Evolutionary conservation across 2,797 vertebrate species (phyloP), one percentile per base, ranked within the genome.

Genomic region (Ctenochaetus hawaiiensis): DNA sequence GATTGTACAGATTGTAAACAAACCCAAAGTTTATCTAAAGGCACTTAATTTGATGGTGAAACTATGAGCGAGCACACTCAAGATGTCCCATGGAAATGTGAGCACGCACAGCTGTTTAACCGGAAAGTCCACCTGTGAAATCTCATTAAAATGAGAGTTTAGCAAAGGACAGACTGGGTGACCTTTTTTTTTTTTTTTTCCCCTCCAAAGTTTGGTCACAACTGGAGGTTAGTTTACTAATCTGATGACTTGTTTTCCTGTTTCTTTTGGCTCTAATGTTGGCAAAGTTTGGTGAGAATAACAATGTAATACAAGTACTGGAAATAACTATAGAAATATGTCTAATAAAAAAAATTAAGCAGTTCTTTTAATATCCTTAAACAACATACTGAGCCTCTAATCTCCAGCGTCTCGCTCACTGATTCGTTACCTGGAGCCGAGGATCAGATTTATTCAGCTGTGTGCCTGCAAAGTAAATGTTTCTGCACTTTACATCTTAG

Each of bases 401-500:
- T 17, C 41, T 44, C 2, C 39, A 10, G 39, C 39, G 39, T 39
- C 63, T 69, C 23, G 0, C 51, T 74, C 34, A 34, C 13, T 48
- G 0, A 43, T 22, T 51, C 39, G 58, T 44, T 64, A 52, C 49
- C 56, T 67, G 39, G 13, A 68, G 18, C 7, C 14, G 34, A 37
- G 47, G 49, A 13, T 56, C n/a, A 26, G 53, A 58, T 77, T 63
- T 47, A 45, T 71, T 70, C 62, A 52, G 4, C 47, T 44, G 17
- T n/a, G 23, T 16, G 16, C 16, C 48, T 12, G 2, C 26, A 81
- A 67, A 75, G 71, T 63, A 63, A 80, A 81, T 72, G 47, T 67
- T 39, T 65, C n/a, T 48, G 6, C 68, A 56, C 52, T 68, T 43
- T 58, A 48, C 71, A 66, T 59, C 60, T 39, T 39, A 10, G 39